These are phyloP conservation scores for Ivindomyrus marchei DNA, from an alignment of 2,113 vertebrate genomes.

Conservation along the genomic window DNA sequence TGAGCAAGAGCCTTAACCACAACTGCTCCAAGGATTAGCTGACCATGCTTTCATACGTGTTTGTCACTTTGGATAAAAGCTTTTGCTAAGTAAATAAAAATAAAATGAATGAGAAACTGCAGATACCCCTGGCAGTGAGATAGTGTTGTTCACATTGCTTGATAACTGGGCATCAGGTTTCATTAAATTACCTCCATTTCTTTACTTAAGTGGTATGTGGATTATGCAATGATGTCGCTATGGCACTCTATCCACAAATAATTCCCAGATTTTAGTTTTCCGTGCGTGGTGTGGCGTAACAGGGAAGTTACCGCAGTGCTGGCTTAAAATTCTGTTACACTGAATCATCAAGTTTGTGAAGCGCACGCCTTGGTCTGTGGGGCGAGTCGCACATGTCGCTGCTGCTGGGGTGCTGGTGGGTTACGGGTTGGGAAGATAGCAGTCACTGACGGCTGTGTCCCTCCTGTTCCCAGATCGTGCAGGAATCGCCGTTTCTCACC, in stretches of 20 bases:
- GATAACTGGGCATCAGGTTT: background rate
- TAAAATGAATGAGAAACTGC: background rate
- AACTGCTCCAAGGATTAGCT: background rate
- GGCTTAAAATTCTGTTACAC: background rate
- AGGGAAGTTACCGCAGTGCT: background rate
- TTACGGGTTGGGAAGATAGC: background rate
- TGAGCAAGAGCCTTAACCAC: background rate
- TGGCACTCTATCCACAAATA: background rate
- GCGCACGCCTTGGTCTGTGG: background rate
- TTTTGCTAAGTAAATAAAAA: background rate
- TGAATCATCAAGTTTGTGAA: background rate
- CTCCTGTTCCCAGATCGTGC: conserved; percentile 75
- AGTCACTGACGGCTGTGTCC: background rate
- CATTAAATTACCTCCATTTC: background rate
- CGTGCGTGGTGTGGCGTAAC: background rate
- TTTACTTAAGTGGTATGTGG: background rate
- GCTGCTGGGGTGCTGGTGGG: background rate
- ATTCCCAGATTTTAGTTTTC: background rate
- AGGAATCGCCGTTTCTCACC: conserved; percentile 97
- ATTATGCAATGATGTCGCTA: background rate
- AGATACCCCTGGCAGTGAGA: background rate
- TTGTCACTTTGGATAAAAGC: background rate
- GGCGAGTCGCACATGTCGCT: background rate
- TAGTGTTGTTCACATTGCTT: background rate
- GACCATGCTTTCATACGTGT: background rate